A percentile compares a stretch with the other conserved stretches of the same genome.
Evolutionary conservation across 1,140 invertebrate species (phyloP).

Genomic region (Carcinoscorpius rotundicauda): DNA sequence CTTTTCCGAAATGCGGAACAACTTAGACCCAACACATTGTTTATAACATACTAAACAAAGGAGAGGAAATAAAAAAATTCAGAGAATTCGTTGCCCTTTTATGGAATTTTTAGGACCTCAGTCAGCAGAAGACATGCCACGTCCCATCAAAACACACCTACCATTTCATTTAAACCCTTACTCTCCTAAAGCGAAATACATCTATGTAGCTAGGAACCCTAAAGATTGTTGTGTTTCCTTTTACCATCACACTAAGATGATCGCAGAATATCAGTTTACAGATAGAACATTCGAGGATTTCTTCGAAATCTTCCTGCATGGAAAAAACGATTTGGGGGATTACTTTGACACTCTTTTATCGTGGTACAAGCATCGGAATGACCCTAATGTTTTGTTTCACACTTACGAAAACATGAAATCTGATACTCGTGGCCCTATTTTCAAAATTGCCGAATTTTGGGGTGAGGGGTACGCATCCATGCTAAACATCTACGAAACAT

Average conservation of each 20-base stretch:
- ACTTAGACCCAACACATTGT: no score
- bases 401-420: no score
- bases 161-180: slow-evolving; percentile 17
- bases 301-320: slow-evolving; percentile 29
- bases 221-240: slow-evolving; percentile 74
- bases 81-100: background rate
- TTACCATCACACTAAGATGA: slow-evolving; percentile 56
- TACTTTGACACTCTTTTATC: slow-evolving; percentile 32
- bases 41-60: no score
- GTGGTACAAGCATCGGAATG: slow-evolving; percentile 22
- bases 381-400: no score
- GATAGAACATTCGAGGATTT: slow-evolving; percentile 26
- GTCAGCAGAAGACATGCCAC: background rate
- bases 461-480: no score
- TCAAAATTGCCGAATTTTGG: no score
- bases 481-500: no score
- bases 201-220: slow-evolving; percentile 68
- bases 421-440: no score
- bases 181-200: slow-evolving; percentile 37
- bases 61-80: no score
- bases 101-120: slow-evolving; percentile 1
- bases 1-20: no score
- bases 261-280: background rate
- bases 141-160: slow-evolving; percentile 20
- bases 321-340: slow-evolving; percentile 30